Conservation (phyloP, 2,797 vertebrate genomes). For the Manis pentadactyla region DNA sequence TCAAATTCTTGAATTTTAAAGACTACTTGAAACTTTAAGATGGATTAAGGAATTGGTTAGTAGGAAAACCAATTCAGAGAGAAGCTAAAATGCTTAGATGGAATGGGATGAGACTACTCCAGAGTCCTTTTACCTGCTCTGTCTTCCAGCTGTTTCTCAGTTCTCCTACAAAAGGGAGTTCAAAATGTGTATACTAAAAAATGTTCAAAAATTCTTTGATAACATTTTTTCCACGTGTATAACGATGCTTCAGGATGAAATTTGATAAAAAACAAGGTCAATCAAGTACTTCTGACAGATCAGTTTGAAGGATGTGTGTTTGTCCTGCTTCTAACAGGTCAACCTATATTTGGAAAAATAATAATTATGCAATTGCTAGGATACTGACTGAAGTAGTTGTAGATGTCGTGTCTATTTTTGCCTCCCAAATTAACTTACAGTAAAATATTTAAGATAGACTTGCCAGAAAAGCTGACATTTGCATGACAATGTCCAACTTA, state of each 20-base stretch:
- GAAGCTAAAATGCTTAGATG: slow-evolving; percentile 44
- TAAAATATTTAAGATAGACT: background rate
- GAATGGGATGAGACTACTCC: background rate
- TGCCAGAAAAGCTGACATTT: slow-evolving; percentile 44
- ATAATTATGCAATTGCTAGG: background rate
- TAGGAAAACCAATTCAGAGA: background rate
- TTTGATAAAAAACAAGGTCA: slow-evolving; percentile 69
- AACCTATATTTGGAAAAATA: slow-evolving; percentile 42
- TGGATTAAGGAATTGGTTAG: slow-evolving; percentile 37
- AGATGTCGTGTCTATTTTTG: background rate
- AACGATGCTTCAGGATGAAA: slow-evolving; percentile 60
- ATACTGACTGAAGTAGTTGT: background rate
- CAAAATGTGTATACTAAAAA: slow-evolving; percentile 68
- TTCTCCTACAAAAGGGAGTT: background rate
- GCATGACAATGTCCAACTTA: background rate
- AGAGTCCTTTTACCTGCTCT: slow-evolving; percentile 21
- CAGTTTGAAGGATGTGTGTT: background rate
- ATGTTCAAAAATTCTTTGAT: background rate
- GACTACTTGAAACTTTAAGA: slow-evolving; percentile 41
- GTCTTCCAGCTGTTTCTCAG: slow-evolving; percentile 47
- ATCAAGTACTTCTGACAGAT: slow-evolving; percentile 59
- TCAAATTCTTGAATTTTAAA: slow-evolving; percentile 65
- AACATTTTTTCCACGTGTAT: slow-evolving; percentile 63
- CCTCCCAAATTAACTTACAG: slow-evolving; percentile 43
- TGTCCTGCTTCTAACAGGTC: slow-evolving; percentile 55